These are phyloP conservation scores for Pachliopta kotzebuea DNA, from an alignment of 2,888 invertebrate species.

Conservation along the genomic window DNA sequence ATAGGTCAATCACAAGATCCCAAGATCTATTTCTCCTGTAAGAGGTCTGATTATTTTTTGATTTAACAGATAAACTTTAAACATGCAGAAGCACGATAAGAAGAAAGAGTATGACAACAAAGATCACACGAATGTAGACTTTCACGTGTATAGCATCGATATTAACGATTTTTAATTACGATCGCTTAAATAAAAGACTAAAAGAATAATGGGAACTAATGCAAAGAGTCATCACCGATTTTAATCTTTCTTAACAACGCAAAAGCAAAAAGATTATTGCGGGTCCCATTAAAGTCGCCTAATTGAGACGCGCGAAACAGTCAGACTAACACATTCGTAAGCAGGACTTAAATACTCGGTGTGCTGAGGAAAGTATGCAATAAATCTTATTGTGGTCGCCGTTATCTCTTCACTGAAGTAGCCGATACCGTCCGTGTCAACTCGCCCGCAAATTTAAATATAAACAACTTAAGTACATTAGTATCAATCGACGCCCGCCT, in stretches of 20 bases:
- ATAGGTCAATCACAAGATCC: too few relatives aligned
- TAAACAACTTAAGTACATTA: conserved; percentile 59
- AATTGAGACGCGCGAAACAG: conserved; percentile 64
- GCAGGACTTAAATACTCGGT: conserved; percentile 48
- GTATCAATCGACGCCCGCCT: conserved; percentile 40
- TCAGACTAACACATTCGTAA: conserved; percentile 53
- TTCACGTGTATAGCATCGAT: too few relatives aligned
- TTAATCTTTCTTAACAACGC: conserved; percentile 34
- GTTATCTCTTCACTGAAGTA: conserved; percentile 69
- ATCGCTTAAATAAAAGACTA: too few relatives aligned
- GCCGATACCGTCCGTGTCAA: conserved; percentile 66
- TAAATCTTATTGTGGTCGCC: conserved; percentile 71
- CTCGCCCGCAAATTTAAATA: conserved; percentile 65
- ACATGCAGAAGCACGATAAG: too few relatives aligned
- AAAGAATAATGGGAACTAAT: too few relatives aligned
- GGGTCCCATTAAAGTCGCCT: conserved; percentile 53
- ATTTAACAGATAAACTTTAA: too few relatives aligned
- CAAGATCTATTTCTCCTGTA: too few relatives aligned
- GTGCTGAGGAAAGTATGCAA: conserved; percentile 64
- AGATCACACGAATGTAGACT: too few relatives aligned
- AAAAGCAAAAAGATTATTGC: conserved; percentile 44
- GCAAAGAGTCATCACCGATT: conserved; percentile 26
- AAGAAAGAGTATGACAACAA: too few relatives aligned
- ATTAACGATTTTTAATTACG: too few relatives aligned
- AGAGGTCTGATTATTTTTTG: too few relatives aligned